Conservation (phyloP, 2,113 vertebrate species). For the Ammodytes dubius region DNA sequence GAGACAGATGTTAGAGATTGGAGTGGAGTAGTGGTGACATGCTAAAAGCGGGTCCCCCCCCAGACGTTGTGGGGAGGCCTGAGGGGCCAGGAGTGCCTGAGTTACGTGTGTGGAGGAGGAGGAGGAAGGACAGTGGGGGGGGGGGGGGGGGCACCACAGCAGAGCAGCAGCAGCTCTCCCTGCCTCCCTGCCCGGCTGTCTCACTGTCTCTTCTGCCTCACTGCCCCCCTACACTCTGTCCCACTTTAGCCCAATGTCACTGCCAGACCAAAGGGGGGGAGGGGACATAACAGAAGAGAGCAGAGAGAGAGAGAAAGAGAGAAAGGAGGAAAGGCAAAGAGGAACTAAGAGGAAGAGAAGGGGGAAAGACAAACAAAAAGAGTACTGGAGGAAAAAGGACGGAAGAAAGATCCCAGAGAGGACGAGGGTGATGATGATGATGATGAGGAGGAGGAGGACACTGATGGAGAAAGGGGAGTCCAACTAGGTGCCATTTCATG, state of each 20-base stretch:
- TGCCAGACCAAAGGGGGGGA: conserved; percentile 77
- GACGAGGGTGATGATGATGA: conserved; percentile 37
- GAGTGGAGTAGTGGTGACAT: conserved; percentile 75
- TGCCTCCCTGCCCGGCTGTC: conserved; percentile 72
- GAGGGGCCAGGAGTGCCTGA: conserved; percentile 71
- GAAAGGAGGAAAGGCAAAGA: conserved; percentile 27
- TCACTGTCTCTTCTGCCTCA: conserved; percentile 82
- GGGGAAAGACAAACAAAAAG: conserved; percentile 37
- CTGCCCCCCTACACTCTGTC: conserved; percentile 80
- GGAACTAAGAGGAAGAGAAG: conserved; percentile 11
- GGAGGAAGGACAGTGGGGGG: neutral
- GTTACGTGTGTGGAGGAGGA: conserved; percentile 38
- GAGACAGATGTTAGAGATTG: conserved; percentile 80
- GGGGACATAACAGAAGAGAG: conserved; percentile 47
- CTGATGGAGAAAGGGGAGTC: conserved; percentile 33
- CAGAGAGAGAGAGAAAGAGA: conserved; percentile 1
- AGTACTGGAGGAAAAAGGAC: conserved; percentile 16
- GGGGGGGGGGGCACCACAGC: conserved; percentile 25
- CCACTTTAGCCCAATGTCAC: conserved; percentile 84
- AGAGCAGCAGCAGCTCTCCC: conserved; percentile 62
- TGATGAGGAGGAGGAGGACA: conserved; percentile 38
- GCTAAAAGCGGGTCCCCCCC: conserved; percentile 73
- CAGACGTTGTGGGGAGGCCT: conserved; percentile 60
- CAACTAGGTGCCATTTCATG: conserved; percentile 34
- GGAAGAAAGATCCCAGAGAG: conserved; percentile 23